Conservation (phyloP, 2,113 vertebrate species). For the Pachycephala philippinensis region DNA sequence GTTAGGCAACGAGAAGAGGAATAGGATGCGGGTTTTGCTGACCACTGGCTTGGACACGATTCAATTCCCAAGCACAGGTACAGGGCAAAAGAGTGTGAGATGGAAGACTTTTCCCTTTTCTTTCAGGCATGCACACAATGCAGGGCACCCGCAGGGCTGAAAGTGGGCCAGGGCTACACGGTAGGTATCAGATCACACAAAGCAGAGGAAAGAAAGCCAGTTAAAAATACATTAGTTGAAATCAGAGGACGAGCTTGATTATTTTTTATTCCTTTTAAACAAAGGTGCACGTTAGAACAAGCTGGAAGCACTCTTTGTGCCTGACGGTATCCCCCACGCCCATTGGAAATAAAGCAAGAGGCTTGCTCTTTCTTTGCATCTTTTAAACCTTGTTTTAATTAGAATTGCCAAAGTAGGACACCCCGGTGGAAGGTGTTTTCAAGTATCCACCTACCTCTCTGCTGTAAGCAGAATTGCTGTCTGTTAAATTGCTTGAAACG, state of each 20-base stretch:
- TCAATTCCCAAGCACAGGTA: neutral
- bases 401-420: constrained; percentile 51
- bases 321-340: constrained; percentile 33
- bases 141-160: constrained; percentile 26
- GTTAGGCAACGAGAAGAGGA: neutral
- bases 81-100: neutral
- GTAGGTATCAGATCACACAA: constrained; percentile 27
- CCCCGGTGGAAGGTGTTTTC: neutral
- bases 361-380: constrained; percentile 3
- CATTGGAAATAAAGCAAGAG: constrained; percentile 33
- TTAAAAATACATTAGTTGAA: constrained; percentile 57
- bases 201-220: constrained; percentile 10
- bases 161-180: constrained; percentile 49
- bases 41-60: neutral
- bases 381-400: constrained; percentile 53
- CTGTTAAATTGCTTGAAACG: constrained; percentile 32
- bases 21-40: neutral
- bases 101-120: neutral
- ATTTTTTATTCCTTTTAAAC: constrained; percentile 67
- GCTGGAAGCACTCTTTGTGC: constrained; percentile 14
- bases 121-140: neutral
- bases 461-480: constrained; percentile 19
- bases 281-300: constrained; percentile 67
- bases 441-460: constrained; percentile 18
- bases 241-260: constrained; percentile 74